Percentiles rank a stretch among this genome's conserved stretches.
Conservation (phyloP, 2,888 invertebrate genomes). For the Caenorhabditis doughertyi region DNA sequence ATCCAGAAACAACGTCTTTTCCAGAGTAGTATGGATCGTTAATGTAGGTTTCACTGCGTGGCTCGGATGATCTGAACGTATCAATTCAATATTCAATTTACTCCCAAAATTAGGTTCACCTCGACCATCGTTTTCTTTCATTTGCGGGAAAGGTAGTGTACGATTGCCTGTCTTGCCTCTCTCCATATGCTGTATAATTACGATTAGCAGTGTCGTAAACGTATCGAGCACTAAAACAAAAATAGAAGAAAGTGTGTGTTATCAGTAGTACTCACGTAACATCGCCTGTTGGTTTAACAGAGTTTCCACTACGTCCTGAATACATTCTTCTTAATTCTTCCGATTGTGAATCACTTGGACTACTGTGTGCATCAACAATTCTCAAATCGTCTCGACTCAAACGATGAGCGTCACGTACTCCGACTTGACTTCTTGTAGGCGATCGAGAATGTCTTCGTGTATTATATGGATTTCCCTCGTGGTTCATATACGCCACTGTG, state of each 20-base stretch:
- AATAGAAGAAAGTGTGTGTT: slow-evolving; percentile 5
- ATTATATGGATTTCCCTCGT: slow-evolving; percentile 27
- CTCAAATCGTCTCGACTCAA: slow-evolving; percentile 61
- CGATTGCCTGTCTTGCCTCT: slow-evolving; percentile 37
- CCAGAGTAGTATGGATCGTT: slow-evolving; percentile 61
- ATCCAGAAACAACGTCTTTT: slow-evolving; percentile 50
- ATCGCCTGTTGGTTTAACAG: slow-evolving; percentile 56
- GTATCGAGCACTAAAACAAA: slow-evolving; percentile 52
- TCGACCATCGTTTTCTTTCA: slow-evolving; percentile 60
- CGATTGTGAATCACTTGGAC: slow-evolving; percentile 57
- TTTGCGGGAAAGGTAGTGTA: slow-evolving; percentile 35
- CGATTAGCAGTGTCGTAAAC: slow-evolving; percentile 62
- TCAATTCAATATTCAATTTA: background rate
- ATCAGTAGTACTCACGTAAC: slow-evolving; percentile 55
- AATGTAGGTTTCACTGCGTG: slow-evolving; percentile 60
- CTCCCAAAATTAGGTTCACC: background rate
- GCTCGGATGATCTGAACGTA: slow-evolving; percentile 60
- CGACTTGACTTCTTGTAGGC: slow-evolving; percentile 41
- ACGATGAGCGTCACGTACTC: slow-evolving; percentile 63
- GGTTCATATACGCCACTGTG: slow-evolving; percentile 64
- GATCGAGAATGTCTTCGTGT: slow-evolving; percentile 41
- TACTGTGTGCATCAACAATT: slow-evolving; percentile 58
- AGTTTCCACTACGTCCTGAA: slow-evolving; percentile 59
- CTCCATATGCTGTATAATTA: slow-evolving; percentile 57
- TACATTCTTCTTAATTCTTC: slow-evolving; percentile 64